Conservation (phyloP, 2,797 vertebrate genomes). For the Pangasius djambal region DNA sequence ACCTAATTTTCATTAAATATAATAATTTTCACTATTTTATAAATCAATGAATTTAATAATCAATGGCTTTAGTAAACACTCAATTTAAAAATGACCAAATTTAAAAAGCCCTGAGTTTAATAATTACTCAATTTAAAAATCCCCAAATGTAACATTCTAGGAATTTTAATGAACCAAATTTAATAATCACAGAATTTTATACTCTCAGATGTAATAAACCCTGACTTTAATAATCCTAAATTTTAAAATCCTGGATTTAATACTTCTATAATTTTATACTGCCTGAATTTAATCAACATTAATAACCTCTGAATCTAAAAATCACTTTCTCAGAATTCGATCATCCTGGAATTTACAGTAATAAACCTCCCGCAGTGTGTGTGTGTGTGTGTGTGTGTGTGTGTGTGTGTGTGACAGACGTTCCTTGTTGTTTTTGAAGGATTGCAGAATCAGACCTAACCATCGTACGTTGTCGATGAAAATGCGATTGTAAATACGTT, state of each 20-base stretch:
- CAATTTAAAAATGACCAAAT: no score
- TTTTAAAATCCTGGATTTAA: not conserved
- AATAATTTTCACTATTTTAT: no score
- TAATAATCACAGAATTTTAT: not conserved
- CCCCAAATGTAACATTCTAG: not conserved
- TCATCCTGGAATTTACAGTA: not conserved
- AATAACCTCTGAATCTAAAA: not conserved
- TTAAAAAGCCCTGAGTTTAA: no score
- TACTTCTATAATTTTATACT: not conserved
- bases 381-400: no score
- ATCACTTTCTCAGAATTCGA: not conserved
- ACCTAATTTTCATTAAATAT: not conserved
- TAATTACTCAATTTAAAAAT: no score
- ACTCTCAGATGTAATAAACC: not conserved
- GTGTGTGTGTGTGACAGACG: no score
- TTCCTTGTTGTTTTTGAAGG: no score
- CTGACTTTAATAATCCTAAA: not conserved
- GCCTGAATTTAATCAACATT: not conserved
- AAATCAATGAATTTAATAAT: no score
- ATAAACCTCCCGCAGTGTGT: not conserved
- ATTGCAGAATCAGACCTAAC: no score
- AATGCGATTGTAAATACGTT: not conserved
- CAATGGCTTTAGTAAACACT: not conserved
- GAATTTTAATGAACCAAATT: not conserved
- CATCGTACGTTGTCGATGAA: not conserved